Conservation (phyloP, 1,140 invertebrate species). For the Brachionus calyciflorus region DNA sequence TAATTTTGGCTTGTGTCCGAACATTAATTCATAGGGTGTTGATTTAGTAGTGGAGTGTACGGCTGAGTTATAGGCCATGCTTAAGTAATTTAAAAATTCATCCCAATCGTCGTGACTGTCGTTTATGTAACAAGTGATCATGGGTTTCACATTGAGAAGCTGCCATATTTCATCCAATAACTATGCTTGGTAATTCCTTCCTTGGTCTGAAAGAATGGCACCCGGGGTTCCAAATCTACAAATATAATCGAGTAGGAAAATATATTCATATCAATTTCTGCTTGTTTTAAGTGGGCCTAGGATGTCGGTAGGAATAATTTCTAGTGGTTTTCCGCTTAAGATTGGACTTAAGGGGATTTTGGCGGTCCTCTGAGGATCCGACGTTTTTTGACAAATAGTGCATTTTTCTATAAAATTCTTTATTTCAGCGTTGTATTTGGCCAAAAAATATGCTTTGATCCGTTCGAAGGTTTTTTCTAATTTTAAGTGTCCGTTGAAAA, state of each 20-base stretch:
- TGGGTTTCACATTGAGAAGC: not conserved
- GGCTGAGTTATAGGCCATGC: no score
- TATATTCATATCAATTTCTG: constrained; percentile 49
- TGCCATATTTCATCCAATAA: constrained; percentile 43
- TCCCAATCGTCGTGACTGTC: constrained; percentile 49
- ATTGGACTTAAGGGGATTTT: not conserved
- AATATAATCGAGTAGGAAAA: constrained; percentile 52
- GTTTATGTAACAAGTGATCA: not conserved
- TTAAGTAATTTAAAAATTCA: no score
- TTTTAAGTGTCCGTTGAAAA: no score
- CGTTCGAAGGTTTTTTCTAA: no score
- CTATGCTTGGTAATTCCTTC: constrained; percentile 48
- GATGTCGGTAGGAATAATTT: constrained; percentile 48
- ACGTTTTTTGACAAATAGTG: no score
- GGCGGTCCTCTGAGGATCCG: no score
- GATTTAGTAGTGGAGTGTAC: no score
- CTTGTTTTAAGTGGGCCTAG: constrained; percentile 48
- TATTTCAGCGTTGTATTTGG: no score
- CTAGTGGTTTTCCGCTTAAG: not conserved
- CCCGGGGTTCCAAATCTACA: constrained; percentile 5
- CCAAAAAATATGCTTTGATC: no score
- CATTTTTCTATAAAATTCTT: no score
- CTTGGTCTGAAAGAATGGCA: constrained; percentile 12
- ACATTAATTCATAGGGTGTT: no score
- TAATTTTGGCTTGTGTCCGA: no score